A percentile compares a stretch with the other conserved stretches of the same genome.
These are phyloP conservation scores for Heliconius ethilla DNA, from an alignment of 2,888 invertebrate species.

Conservation along the genomic window DNA sequence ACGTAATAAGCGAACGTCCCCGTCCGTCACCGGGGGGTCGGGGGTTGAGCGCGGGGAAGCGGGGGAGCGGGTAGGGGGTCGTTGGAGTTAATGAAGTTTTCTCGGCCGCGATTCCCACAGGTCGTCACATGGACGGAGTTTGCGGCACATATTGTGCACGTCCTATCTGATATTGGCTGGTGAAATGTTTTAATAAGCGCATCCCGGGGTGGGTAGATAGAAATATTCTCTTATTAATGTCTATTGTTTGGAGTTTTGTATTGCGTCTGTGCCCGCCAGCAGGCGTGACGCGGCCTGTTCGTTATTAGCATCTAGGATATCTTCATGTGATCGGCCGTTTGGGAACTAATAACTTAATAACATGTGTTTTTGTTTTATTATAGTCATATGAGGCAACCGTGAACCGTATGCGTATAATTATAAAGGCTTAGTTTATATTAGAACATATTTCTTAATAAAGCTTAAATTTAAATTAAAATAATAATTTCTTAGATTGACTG, in stretches of 20 bases:
- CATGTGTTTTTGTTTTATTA: slow-evolving; percentile 5
- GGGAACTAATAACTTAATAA: slow-evolving; percentile 29
- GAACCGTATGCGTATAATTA: background rate
- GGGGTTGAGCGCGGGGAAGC: slow-evolving; percentile 53
- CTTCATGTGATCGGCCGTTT: slow-evolving; percentile 32
- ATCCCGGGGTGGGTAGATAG: slow-evolving; percentile 68
- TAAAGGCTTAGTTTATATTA: background rate
- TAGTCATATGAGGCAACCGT: background rate
- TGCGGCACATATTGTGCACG: slow-evolving; percentile 80
- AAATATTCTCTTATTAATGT: slow-evolving; percentile 77
- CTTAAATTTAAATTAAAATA: background rate
- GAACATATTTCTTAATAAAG: background rate
- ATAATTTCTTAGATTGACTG: background rate
- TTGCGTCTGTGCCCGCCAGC: slow-evolving; percentile 59
- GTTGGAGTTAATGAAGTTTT: slow-evolving; percentile 82
- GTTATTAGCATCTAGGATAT: slow-evolving; percentile 44
- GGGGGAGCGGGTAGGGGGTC: slow-evolving; percentile 61
- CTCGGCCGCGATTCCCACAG: slow-evolving; percentile 81
- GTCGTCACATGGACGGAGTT: slow-evolving; percentile 80
- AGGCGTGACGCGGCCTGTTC: slow-evolving; percentile 48
- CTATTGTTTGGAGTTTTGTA: slow-evolving; percentile 80
- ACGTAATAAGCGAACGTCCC: slow-evolving; percentile 79
- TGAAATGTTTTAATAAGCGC: slow-evolving; percentile 82
- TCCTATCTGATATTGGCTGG: slow-evolving; percentile 76
- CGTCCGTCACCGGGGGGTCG: slow-evolving; percentile 62